Evolutionary conservation across 2,113 vertebrate genomes (phyloP).

Genomic region (Mormyrus iriodes): DNA sequence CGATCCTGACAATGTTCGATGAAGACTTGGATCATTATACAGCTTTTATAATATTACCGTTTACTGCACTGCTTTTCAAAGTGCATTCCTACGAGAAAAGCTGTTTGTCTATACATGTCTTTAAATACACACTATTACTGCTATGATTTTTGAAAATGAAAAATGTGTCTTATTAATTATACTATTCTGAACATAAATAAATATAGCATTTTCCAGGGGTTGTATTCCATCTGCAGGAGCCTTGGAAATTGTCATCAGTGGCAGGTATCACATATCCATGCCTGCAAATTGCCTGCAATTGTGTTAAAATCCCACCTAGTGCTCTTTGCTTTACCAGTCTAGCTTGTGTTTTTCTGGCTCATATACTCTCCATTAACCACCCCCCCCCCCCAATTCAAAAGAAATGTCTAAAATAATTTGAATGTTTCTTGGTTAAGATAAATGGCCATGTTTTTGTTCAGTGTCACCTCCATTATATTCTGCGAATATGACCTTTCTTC

Average conservation of each 20-base stretch:
- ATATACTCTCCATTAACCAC: not conserved
- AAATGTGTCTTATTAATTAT: not conserved
- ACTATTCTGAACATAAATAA: not conserved
- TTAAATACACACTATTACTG: not conserved
- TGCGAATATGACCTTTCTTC: conserved; percentile 3
- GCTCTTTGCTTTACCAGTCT: not conserved
- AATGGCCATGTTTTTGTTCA: conserved; percentile 6
- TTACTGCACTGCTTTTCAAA: not conserved
- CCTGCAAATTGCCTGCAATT: not conserved
- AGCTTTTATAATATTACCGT: not conserved
- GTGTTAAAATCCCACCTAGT: not conserved
- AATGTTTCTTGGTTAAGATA: not conserved
- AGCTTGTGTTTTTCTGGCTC: not conserved
- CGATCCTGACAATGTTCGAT: not conserved
- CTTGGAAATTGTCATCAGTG: not conserved
- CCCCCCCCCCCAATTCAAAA: not conserved
- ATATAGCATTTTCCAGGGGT: not conserved
- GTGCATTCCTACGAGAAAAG: not conserved
- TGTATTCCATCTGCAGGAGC: not conserved
- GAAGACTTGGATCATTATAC: not conserved
- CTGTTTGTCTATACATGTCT: not conserved
- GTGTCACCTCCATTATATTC: not conserved
- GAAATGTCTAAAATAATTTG: not conserved
- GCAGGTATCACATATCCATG: not conserved
- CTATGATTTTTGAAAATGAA: not conserved